These are phyloP conservation scores for Decapterus maruadsi DNA, from an alignment of 2,797 vertebrate genomes.

Conservation along the genomic window DNA sequence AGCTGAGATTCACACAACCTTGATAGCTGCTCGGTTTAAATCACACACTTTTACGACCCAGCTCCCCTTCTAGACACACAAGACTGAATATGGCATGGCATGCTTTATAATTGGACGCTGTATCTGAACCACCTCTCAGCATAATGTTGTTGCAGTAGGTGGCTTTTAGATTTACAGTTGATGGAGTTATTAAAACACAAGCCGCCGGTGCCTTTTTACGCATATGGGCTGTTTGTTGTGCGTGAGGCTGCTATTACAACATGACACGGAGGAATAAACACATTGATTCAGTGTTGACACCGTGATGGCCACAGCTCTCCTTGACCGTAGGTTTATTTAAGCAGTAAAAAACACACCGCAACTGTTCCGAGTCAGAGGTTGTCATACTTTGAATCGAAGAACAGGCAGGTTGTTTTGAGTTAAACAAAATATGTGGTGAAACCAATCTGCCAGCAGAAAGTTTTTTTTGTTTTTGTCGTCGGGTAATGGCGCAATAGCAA, in stretches of 20 bases:
- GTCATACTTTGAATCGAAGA: conserved; percentile 61
- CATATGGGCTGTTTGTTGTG: conserved; percentile 49
- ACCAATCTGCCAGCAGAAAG: conserved; percentile 16
- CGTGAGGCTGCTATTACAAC: conserved; percentile 53
- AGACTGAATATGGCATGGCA: conserved; percentile 64
- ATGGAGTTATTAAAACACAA: conserved; percentile 77
- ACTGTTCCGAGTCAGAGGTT: conserved; percentile 57
- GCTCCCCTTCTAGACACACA: conserved; percentile 53
- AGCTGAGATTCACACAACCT: conserved; percentile 59
- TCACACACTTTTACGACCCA: conserved; percentile 78
- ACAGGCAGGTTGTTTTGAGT: conserved; percentile 13
- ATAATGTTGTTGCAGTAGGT: conserved; percentile 51
- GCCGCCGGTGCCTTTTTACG: conserved; percentile 66
- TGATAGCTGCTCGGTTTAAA: conserved; percentile 70
- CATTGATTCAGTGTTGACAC: conserved; percentile 38
- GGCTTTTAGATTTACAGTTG: conserved; percentile 75
- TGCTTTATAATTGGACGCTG: conserved; percentile 68
- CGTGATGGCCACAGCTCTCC: conserved; percentile 55
- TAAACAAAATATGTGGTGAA: conserved; percentile 15
- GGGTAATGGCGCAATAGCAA: conserved; percentile 31
- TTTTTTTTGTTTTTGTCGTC: conserved; percentile 34
- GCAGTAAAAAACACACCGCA: conserved; percentile 62
- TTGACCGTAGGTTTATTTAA: conserved; percentile 70
- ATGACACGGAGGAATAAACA: conserved; percentile 47
- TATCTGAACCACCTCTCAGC: conserved; percentile 45